These are phyloP conservation scores for Phymanthus crucifer DNA, from an alignment of 92 coral and sea anemone species.

Conservation along the genomic window DNA sequence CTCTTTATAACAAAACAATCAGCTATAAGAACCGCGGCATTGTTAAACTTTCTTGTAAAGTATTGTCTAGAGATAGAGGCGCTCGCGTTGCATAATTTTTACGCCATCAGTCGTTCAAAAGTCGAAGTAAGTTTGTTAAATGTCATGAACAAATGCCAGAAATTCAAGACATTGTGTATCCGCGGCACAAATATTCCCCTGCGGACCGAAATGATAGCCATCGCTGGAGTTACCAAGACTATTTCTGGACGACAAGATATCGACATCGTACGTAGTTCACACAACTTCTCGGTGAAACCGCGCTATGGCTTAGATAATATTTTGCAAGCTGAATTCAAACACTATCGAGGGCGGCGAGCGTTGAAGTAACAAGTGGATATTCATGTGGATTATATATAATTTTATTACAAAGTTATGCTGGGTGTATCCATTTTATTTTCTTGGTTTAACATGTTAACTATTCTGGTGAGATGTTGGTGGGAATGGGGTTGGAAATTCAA, in stretches of 20 bases:
- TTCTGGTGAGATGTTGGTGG: too few species aligned
- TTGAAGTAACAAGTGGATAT: too few species aligned
- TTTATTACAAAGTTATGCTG: too few species aligned
- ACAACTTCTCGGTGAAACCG: conserved; percentile 55
- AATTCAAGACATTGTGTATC: conserved; percentile 56
- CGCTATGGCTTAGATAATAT: conserved; percentile 56
- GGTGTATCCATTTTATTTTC: too few species aligned
- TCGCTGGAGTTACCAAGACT: conserved; percentile 60
- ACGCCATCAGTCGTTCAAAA: conserved; percentile 57
- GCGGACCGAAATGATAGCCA: conserved; percentile 58
- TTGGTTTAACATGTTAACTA: too few species aligned
- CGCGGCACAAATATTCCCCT: conserved; percentile 80
- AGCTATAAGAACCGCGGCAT: conserved; percentile 64
- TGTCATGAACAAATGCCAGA: conserved; percentile 46
- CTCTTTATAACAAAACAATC: conserved; percentile 78
- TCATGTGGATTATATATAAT: too few species aligned
- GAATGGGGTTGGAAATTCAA: too few species aligned
- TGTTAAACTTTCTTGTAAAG: conserved; percentile 44
- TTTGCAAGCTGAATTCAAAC: conserved; percentile 19
- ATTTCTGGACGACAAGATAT: conserved; percentile 55
- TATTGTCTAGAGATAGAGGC: conserved; percentile 59
- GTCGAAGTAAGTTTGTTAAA: conserved; percentile 69
- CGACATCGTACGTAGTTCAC: conserved; percentile 63
- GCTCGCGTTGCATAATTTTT: conserved; percentile 71
- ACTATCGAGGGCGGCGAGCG: too few species aligned